A percentile compares a stretch with the other conserved stretches of the same genome.
Evolutionary conservation across 2,113 vertebrate genomes (phyloP).

Genomic region (Epinephelus cyanopodus): DNA sequence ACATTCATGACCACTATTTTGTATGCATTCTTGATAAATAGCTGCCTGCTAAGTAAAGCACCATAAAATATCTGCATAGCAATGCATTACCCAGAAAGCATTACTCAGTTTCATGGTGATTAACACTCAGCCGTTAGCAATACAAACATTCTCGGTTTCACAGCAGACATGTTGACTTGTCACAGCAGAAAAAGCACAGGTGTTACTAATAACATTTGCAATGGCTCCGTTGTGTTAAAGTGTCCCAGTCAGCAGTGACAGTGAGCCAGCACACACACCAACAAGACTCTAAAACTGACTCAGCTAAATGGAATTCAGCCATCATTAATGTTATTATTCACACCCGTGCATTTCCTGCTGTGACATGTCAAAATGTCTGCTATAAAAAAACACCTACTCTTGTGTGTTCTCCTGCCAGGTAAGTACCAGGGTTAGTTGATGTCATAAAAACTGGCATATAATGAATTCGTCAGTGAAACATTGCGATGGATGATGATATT

Average conservation of each 20-base stretch:
- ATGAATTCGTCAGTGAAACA: too few species aligned
- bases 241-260: conserved; percentile 8
- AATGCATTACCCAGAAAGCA: neutral
- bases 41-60: neutral
- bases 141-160: conserved; percentile 18
- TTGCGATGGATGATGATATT: too few species aligned
- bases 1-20: neutral
- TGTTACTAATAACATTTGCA: neutral
- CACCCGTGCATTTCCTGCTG: too few species aligned
- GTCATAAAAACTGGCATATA: too few species aligned
- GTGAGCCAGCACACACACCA: neutral
- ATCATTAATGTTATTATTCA: neutral
- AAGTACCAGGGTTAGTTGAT: neutral
- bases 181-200: neutral
- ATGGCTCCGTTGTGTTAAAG: neutral
- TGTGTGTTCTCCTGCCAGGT: neutral
- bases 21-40: neutral
- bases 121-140: neutral
- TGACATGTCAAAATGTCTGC: neutral
- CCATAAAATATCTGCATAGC: neutral
- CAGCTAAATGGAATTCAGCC: neutral
- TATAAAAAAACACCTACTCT: neutral
- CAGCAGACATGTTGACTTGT: conserved; percentile 13
- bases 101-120: conserved; percentile 13
- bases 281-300: neutral